Base-by-base conservation (phyloP, 1,140 invertebrate species). In the Drosophila miranda region DNA sequence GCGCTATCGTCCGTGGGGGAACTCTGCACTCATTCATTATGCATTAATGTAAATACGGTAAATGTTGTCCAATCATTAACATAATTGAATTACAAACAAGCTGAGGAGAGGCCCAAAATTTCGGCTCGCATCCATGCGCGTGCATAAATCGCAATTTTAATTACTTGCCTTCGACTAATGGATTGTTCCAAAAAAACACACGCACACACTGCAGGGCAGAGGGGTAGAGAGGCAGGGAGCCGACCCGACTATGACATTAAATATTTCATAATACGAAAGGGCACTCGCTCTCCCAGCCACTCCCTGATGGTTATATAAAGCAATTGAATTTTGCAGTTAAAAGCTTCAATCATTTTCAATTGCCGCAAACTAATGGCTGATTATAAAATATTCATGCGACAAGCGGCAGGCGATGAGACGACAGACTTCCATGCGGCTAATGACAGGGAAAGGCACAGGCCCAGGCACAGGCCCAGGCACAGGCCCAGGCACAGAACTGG, bases 41-140 rank as follows among this genome's bases (percentile, higher is more conserved):
- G 89, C 88, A 90, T 90, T 90, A 89, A 90, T 90, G 89, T 90
- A 90, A 90, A 90, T 90, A 90, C 89, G 80, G 83, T 89, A 90
- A 90, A 90, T 90, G 89, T 90, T 90, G 89, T 90, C 81, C 89
- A 90, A 90, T 90, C 89, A 90, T 90, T 90, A 90, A 90, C 89
- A 90, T 90, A 90, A 90, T 90, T 90, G 88, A 90, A 90, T 90
- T 90, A 90, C 89, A 90, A 90, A 90, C 84, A 90, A 81, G 75
- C 59, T 51, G 61, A 21, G 26, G 34, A 26, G 51, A 42, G 52
- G 59, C 62, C 54, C 72, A 48, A 76, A 72, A 70, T 63, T 78
- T 77, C 42, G 6, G 61, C 16, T 53, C 42, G 6, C 53, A 16
- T 53, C 59, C 70, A 63, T 70, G 82, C 76, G 63, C 77, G 73